These are phyloP conservation scores for Delichon dasypus DNA, from an alignment of 2,797 vertebrate genomes.

Conservation along the genomic window DNA sequence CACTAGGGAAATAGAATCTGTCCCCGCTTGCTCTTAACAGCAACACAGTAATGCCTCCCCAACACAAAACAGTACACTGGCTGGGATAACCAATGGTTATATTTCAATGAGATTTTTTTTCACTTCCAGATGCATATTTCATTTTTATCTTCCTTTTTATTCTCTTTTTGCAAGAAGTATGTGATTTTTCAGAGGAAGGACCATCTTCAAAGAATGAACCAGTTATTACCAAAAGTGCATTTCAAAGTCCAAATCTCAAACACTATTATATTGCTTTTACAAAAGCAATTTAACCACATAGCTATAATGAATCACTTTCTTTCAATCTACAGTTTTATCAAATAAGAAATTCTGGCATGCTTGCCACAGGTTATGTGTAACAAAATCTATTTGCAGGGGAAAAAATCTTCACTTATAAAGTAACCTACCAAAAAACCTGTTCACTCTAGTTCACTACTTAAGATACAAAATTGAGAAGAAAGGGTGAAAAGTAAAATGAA, in stretches of 20 bases:
- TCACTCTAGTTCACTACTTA: not conserved
- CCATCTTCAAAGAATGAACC: not conserved
- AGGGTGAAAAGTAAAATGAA: not conserved
- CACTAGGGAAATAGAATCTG: not conserved
- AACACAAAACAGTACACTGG: not conserved
- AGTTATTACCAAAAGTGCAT: not conserved
- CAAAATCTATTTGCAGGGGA: not conserved
- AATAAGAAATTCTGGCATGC: not conserved
- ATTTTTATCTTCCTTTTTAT: not conserved
- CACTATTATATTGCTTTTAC: not conserved
- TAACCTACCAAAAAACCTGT: not conserved
- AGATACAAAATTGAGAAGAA: not conserved
- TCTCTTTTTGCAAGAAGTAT: not conserved
- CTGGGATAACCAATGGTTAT: not conserved
- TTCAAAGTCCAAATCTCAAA: slow-evolving; percentile 25
- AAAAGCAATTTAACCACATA: not conserved
- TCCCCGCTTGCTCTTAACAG: not conserved
- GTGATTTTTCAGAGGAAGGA: not conserved
- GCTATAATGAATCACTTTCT: not conserved
- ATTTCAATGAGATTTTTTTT: not conserved
- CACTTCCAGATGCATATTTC: not conserved
- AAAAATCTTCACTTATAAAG: not conserved
- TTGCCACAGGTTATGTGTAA: not conserved
- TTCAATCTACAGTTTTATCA: not conserved
- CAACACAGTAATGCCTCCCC: not conserved